Evolutionary conservation across 2,797 vertebrate species (phyloP).

Genomic region (Sardinella longiceps): DNA sequence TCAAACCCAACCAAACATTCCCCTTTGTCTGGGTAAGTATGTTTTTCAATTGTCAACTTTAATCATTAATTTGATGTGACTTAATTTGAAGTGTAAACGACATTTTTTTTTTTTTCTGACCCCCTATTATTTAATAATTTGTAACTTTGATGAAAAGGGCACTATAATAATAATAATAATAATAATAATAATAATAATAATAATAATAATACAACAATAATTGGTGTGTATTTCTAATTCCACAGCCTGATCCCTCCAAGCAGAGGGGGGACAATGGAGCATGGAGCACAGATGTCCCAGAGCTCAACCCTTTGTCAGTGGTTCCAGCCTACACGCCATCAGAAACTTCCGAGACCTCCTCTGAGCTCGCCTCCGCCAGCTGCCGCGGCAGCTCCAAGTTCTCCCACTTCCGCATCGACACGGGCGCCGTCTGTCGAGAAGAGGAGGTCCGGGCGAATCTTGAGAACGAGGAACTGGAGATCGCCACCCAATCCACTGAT

Average conservation of each 20-base stretch:
- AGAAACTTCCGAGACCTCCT: neutral
- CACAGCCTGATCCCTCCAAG: too few species aligned
- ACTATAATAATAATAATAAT: too few species aligned
- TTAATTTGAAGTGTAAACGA: too few species aligned
- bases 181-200: too few species aligned
- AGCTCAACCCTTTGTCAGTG: neutral
- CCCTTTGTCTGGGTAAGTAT: neutral
- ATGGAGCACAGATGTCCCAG: too few species aligned
- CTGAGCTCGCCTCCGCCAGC: neutral
- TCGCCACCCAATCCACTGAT: neutral
- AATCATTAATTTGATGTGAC: too few species aligned
- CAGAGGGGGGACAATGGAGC: too few species aligned
- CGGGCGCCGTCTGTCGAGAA: accelerated
- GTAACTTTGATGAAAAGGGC: too few species aligned
- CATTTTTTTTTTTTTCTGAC: too few species aligned
- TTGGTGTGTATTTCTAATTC: too few species aligned
- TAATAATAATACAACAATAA: too few species aligned
- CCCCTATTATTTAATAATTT: too few species aligned
- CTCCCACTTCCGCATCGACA: accelerated
- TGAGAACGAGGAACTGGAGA: neutral
- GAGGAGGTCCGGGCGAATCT: neutral
- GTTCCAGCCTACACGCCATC: neutral
- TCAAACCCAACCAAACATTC: neutral
- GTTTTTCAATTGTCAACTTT: neutral
- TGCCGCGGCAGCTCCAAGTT: neutral